These are phyloP conservation scores for Patiria miniata DNA, from an alignment of 35 echinoderm and acorn worm species.

Conservation along the genomic window DNA sequence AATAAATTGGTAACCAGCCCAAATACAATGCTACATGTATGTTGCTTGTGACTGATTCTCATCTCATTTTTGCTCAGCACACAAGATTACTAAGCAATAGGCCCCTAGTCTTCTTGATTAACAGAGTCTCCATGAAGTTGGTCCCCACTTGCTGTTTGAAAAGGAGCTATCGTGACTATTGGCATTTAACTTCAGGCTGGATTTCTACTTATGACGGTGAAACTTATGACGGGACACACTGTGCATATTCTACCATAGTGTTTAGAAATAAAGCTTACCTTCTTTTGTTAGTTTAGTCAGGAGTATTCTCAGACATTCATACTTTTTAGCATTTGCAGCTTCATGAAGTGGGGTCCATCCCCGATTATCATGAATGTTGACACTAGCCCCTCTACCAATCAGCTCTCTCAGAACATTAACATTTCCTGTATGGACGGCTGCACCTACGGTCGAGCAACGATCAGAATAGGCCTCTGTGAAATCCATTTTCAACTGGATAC, in stretches of 20 bases:
- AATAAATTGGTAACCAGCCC: too few relatives aligned
- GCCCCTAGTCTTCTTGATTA: too few relatives aligned
- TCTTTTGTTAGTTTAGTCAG: constrained; percentile 64
- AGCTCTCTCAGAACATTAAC: constrained; percentile 38
- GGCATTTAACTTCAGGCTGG: too few relatives aligned
- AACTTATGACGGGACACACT: neutral
- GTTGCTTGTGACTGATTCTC: too few relatives aligned
- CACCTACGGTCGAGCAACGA: constrained; percentile 61
- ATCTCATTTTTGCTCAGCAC: too few relatives aligned
- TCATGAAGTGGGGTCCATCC: constrained; percentile 96
- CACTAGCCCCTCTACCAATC: constrained; percentile 50
- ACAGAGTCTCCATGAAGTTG: too few relatives aligned
- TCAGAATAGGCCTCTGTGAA: constrained; percentile 68
- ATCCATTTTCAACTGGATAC: constrained; percentile 26
- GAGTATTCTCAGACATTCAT: constrained; percentile 71
- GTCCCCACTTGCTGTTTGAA: too few relatives aligned
- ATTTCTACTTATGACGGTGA: neutral
- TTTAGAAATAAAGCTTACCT: constrained; percentile 22
- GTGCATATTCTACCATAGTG: neutral
- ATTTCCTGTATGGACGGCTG: constrained; percentile 74
- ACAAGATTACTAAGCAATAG: too few relatives aligned
- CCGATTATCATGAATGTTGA: constrained; percentile 78
- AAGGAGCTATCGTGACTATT: too few relatives aligned
- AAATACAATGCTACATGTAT: too few relatives aligned
- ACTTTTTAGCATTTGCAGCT: constrained; percentile 69